These are phyloP conservation scores for Limnodromus scolopaceus DNA, from an alignment of 2,797 vertebrate species.

Conservation along the genomic window DNA sequence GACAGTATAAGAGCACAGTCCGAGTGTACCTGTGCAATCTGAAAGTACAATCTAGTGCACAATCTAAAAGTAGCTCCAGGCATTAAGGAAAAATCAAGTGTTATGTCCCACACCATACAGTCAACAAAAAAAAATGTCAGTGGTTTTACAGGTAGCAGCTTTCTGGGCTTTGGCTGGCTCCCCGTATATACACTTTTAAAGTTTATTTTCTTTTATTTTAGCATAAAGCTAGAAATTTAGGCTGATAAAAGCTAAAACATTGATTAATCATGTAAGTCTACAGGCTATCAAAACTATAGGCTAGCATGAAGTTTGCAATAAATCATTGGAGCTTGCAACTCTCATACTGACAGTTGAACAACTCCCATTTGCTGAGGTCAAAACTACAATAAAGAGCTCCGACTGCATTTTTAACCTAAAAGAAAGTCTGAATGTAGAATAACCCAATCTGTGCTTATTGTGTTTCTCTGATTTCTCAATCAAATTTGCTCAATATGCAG, in stretches of 20 bases:
- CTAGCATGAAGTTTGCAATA: neutral
- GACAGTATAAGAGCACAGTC: neutral
- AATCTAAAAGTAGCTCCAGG: neutral
- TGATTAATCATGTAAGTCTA: neutral
- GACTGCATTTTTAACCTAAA: neutral
- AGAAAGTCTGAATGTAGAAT: neutral
- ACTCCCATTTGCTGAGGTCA: neutral
- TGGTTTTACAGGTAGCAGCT: neutral
- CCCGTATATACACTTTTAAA: neutral
- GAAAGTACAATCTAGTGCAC: neutral
- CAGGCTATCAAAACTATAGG: neutral
- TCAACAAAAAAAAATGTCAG: accelerated
- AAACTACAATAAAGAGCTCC: neutral
- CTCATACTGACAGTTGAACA: neutral
- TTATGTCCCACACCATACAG: accelerated
- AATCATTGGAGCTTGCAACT: neutral
- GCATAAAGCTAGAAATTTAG: neutral
- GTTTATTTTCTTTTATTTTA: neutral
- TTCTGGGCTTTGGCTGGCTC: neutral
- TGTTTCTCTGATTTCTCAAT: constrained; percentile 18
- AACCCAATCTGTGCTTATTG: neutral
- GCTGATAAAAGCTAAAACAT: neutral
- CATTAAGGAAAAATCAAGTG: neutral
- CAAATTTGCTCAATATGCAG: neutral
- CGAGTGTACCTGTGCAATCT: neutral